phyloP scores from a whole-genome alignment of 2,113 vertebrate species.

The Lepus europaeus region DNA sequence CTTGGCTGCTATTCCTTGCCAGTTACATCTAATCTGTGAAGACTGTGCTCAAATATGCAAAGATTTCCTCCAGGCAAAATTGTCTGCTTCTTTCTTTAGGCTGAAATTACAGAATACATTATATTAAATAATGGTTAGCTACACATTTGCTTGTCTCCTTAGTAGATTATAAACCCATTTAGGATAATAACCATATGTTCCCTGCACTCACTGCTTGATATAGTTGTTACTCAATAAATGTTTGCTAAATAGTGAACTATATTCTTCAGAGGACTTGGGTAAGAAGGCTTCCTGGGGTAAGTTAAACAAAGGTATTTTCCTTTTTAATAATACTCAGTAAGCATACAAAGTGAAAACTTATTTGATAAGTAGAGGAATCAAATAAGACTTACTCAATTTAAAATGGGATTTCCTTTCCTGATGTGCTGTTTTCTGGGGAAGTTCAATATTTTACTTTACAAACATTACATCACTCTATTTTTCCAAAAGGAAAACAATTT shows the following conservation, averaged over 20 bases:
- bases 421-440: not conserved
- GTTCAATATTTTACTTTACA: not conserved
- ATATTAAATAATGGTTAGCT: constrained; percentile 25
- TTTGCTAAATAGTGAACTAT: constrained; percentile 53
- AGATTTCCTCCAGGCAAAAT: constrained; percentile 37
- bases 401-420: constrained; percentile 28
- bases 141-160: not conserved
- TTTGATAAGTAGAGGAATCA: constrained; percentile 56
- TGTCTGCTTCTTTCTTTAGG: not conserved
- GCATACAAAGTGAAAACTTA: constrained; percentile 25
- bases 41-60: not conserved
- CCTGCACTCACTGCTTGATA: not conserved
- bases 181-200: not conserved
- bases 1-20: not conserved
- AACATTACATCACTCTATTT: not conserved
- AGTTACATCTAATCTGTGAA: not conserved
- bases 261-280: constrained; percentile 18
- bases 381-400: constrained; percentile 7
- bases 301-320: constrained; percentile 14
- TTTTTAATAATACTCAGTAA: constrained; percentile 7
- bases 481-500: not conserved
- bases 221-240: constrained; percentile 11
- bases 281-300: constrained; percentile 35
- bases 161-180: not conserved
- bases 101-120: not conserved